Evolutionary conservation across 2,797 vertebrate species (phyloP).

Genomic region (Adrianichthys oophorus): DNA sequence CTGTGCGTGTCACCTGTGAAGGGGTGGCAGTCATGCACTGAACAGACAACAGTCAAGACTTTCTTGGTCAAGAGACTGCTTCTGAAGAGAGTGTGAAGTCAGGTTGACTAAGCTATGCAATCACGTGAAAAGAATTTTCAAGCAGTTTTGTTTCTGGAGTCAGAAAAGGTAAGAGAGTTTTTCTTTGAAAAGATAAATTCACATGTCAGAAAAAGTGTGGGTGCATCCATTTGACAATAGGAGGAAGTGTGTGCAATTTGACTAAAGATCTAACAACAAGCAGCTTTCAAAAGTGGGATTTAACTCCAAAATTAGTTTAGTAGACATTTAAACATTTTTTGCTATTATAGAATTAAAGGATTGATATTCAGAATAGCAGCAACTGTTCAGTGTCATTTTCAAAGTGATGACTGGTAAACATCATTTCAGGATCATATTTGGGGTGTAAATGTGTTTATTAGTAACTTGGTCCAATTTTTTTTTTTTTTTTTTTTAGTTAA

Average conservation of each 20-base stretch:
- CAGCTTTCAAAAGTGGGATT: no score
- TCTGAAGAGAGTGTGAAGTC: neutral
- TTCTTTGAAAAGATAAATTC: neutral
- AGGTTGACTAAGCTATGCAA: constrained; percentile 3
- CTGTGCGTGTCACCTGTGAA: constrained; percentile 23
- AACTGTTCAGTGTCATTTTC: no score
- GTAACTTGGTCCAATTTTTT: neutral
- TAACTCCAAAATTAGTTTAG: no score
- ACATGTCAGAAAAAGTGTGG: neutral
- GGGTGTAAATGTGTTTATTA: no score
- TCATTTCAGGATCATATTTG: no score
- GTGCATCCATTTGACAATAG: neutral
- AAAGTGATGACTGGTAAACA: no score
- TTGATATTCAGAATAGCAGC: no score
- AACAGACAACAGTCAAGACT: constrained; percentile 7
- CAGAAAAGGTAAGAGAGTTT: constrained; percentile 43
- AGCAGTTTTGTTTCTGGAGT: neutral
- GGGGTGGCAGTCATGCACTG: constrained; percentile 13
- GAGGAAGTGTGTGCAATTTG: neutral
- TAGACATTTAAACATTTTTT: no score
- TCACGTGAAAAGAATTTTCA: constrained; percentile 6
- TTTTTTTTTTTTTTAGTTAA: neutral
- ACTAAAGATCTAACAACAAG: no score
- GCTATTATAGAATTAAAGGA: no score
- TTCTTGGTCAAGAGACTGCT: constrained; percentile 22